These are phyloP conservation scores for Charina bottae DNA, from an alignment of 2,113 vertebrate species.

Conservation along the genomic window DNA sequence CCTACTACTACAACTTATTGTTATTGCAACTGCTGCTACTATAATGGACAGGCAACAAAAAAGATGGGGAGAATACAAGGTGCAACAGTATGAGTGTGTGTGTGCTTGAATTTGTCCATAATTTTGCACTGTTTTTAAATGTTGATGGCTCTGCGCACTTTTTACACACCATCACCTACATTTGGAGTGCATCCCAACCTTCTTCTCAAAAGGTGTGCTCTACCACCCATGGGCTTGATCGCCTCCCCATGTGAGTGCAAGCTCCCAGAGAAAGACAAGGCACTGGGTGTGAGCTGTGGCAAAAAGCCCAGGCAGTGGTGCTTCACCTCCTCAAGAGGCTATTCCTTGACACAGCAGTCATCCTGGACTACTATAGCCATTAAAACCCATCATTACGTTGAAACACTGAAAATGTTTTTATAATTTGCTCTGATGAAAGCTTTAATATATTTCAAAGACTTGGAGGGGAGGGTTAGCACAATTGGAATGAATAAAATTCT, in stretches of 20 bases:
- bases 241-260: not conserved
- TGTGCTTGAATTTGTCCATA: not conserved
- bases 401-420: not conserved
- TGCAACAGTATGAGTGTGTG: not conserved
- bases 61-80: not conserved
- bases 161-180: not conserved
- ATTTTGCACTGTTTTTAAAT: not conserved
- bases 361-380: not conserved
- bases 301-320: not conserved
- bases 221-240: not conserved
- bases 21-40: not conserved
- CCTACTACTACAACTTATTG: not conserved
- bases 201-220: not conserved
- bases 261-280: not conserved
- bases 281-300: not conserved
- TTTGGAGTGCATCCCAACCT: not conserved
- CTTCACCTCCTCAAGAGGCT: not conserved
- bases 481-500: not conserved
- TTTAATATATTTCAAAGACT: not conserved
- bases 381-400: not conserved
- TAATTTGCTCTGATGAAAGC: not conserved
- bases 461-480: not conserved
- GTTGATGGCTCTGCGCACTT: not conserved
- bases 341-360: not conserved
- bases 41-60: not conserved